Evolutionary conservation across 2,797 vertebrate species (phyloP).

Genomic region (Moxostoma hubbsi): DNA sequence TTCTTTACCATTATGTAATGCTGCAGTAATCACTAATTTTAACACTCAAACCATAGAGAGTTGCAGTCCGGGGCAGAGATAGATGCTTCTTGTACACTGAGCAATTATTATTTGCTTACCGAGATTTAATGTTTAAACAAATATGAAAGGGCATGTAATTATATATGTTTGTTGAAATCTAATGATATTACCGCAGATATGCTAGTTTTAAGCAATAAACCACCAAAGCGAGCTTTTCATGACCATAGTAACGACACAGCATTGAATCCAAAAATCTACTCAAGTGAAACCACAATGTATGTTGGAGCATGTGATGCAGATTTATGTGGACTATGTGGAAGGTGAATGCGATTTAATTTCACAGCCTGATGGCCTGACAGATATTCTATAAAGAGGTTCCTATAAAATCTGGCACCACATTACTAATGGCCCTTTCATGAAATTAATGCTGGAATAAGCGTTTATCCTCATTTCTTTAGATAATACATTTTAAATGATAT

Average conservation of each 20-base stretch:
- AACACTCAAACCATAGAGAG: no score
- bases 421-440: slow-evolving; percentile 37
- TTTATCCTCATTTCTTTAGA: slow-evolving; percentile 14
- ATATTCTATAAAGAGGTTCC: slow-evolving; percentile 58
- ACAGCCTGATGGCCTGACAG: slow-evolving; percentile 66
- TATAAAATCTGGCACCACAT: slow-evolving; percentile 51
- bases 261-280: slow-evolving; percentile 9
- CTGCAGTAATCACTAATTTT: no score
- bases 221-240: background rate
- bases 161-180: no score
- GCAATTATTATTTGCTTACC: no score
- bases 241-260: background rate
- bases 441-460: slow-evolving; percentile 17
- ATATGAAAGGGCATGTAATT: no score
- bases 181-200: no score
- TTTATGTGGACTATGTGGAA: slow-evolving; percentile 40
- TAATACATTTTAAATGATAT: background rate
- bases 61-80: no score
- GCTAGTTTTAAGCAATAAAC: no score
- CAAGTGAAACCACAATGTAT: background rate
- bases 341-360: slow-evolving; percentile 67
- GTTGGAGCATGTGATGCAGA: slow-evolving; percentile 54
- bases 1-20: no score
- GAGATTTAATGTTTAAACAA: no score
- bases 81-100: no score